Percentiles rank a stretch among this genome's conserved stretches.
phyloP scores from a whole-genome alignment of 2,888 invertebrate genomes.

The Drosophila birchii region DNA sequence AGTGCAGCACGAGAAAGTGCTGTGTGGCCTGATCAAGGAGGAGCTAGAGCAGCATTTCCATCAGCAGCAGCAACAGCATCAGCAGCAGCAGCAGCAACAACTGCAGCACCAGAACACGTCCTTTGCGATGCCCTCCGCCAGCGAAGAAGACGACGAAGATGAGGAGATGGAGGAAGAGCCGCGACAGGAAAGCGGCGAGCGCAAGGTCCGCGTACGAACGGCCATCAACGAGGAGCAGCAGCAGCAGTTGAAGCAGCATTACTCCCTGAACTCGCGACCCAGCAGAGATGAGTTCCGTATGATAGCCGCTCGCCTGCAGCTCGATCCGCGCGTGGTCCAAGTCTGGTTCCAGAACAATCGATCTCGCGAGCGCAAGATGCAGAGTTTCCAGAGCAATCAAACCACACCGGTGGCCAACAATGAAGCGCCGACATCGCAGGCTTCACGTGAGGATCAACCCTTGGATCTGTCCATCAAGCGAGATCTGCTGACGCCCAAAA shows the following conservation, averaged over 20 bases:
- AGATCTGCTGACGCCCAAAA: constrained; percentile 85
- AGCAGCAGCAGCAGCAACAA: constrained; percentile 56
- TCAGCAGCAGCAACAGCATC: constrained; percentile 64
- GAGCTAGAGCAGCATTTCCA: constrained; percentile 85
- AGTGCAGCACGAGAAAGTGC: constrained; percentile 90
- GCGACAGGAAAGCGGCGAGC: constrained; percentile 86
- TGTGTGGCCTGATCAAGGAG: constrained; percentile 85
- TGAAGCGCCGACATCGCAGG: background rate
- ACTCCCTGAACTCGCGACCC: constrained; percentile 95
- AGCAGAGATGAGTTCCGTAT: constrained; percentile 96
- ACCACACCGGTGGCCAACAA: constrained; percentile 30
- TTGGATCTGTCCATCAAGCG: constrained; percentile 95
- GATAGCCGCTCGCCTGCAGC: constrained; percentile 92
- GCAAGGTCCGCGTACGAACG: constrained; percentile 95
- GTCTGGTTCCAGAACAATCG: constrained; percentile 99
- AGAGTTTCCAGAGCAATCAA: constrained; percentile 73
- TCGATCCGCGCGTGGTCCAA: constrained; percentile 92
- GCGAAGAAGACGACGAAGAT: constrained; percentile 82
- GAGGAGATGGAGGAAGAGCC: constrained; percentile 68
- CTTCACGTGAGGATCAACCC: constrained; percentile 89
- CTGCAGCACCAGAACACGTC: constrained; percentile 26
- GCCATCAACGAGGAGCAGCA: constrained; percentile 98
- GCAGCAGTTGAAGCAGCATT: constrained; percentile 94
- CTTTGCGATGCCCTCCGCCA: constrained; percentile 85
- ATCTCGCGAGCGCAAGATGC: constrained; percentile 92